Base-by-base conservation (phyloP, 2,888 invertebrate species). In the Drosophila pegasa region DNA sequence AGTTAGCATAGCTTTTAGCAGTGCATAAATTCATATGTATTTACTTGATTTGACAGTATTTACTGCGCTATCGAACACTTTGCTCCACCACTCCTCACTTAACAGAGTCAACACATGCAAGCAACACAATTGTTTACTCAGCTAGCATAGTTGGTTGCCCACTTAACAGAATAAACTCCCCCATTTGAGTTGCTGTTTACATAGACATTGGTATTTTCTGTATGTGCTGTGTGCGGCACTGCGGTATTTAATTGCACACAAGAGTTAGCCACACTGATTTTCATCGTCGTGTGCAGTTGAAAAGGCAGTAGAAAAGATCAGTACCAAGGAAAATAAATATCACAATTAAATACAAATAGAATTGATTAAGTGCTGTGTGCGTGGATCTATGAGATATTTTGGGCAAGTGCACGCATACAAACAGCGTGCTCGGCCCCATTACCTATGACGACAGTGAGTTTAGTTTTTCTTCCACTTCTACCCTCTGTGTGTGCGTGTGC, bases 381-480 rank as follows among this genome's bases (percentile, higher is more conserved):
- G 69, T 74, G 70, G 52, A 68, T 77, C 57, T 68, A 66, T 83
- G 60, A 56, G 48, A 72, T 56, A 68, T 56, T 66, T 67, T 68
- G 43, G 55, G 48, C 68, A 66, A 84, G 52, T 65, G 78, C 82
- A 70, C 70, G 75, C 78, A 67, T 38, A 37, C 27, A 64, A 66
- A 35, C 43, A 54, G 71, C 74, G 87, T 87, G 89, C 75, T 69
- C 60, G 85, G 58, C 54, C 37, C 38, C n/a, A 61, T 66, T 70
- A 77, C 68, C 78, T 87, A 83, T 83, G 82, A 83, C 89, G 81
- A 83, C 89, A 88, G 82, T 83, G 89, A 83, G 82, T 83, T 83
- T 80, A 74, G 75, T 78, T 75, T 45, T 75, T 78, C 66, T 57
- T 74, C 47, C 54, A 59, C 43, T 66, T 77, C 70, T 75, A 68